These are phyloP conservation scores for Cyphomyrus discorhynchus DNA, from an alignment of 2,113 vertebrate genomes.

Conservation along the genomic window DNA sequence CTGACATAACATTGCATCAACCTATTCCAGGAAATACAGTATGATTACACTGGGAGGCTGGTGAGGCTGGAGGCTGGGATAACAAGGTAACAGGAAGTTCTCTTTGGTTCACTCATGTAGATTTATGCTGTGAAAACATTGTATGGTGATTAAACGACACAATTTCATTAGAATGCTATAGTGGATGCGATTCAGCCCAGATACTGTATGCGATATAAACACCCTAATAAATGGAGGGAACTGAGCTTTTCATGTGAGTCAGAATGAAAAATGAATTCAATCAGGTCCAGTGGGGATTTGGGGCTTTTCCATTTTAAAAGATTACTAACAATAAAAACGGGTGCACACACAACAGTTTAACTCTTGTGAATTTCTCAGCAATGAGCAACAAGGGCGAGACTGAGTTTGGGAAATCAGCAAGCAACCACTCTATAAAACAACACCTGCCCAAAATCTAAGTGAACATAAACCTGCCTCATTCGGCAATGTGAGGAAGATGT, in stretches of 20 bases:
- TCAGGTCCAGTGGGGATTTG: background rate
- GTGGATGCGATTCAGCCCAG: background rate
- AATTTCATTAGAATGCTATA: background rate
- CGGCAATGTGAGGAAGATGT: background rate
- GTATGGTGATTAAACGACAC: background rate
- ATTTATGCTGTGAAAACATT: background rate
- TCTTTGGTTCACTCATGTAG: background rate
- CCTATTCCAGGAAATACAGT: background rate
- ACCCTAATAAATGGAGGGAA: background rate
- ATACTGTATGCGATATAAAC: background rate
- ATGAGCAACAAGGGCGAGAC: background rate
- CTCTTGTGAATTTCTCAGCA: background rate
- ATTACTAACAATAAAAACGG: background rate
- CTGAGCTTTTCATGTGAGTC: background rate
- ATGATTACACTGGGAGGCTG: background rate
- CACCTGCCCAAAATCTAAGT: background rate
- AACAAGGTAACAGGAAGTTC: background rate
- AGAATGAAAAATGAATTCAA: slow-evolving; percentile 1
- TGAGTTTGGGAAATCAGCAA: background rate
- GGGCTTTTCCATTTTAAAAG: background rate
- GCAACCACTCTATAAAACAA: background rate
- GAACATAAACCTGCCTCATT: background rate
- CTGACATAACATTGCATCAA: slow-evolving; percentile 4
- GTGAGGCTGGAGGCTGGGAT: background rate
- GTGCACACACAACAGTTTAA: background rate